Evolutionary conservation across 2,888 invertebrate genomes (phyloP), one percentile per base, ranked within the genome.

Genomic region (Leptinotarsa haldemani): DNA sequence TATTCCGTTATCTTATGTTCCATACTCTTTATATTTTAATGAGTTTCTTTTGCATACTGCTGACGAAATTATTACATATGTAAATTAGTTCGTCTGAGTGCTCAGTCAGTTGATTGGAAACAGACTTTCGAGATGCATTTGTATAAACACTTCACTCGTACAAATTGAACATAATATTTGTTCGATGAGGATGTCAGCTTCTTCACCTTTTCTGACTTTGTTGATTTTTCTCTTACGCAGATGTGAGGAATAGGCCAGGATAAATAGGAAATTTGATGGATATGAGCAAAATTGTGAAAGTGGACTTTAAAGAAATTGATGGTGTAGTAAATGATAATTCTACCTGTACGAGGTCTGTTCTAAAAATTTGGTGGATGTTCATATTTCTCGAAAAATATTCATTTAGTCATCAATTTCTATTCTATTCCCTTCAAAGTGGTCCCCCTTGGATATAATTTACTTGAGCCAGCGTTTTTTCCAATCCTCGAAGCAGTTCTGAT

Each of bases 71-170:
- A 61, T 18, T 30, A 30, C n/a, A 40, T 61, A 61, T 61, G 61
- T 40, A 61, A 61, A 61, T 61, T 40, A 61, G 61, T 61, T n/a
- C 30, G 61, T 30, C 61, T 61, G n/a, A 61, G 40, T 40, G n/a
- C n/a, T 15, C 50, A 5, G 50, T 3, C 16, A 40, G 61, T 40
- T 40, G 61, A 61, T 61, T 16, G 25, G 30, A 30, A 30, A 56
- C 56, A 18, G 12, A 20, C 56, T 56, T 22, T 56, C 15, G 56
- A 56, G 61, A 40, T 30, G 61, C 15, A 40, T 30, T 61, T 40
- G 40, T 40, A 30, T 18, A 61, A 61, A 61, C 61, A 61, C 61
- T 61, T 15, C 61, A 58, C 61, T n/a, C 13, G 61, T 20, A 22
- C 58, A 58, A 61, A 61, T 16, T 30, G 18, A 61, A 61, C 30